Evolutionary conservation across 2,113 vertebrate genomes (phyloP), one percentile per base, ranked within the genome.

Genomic region (Opisthocomus hoazin): DNA sequence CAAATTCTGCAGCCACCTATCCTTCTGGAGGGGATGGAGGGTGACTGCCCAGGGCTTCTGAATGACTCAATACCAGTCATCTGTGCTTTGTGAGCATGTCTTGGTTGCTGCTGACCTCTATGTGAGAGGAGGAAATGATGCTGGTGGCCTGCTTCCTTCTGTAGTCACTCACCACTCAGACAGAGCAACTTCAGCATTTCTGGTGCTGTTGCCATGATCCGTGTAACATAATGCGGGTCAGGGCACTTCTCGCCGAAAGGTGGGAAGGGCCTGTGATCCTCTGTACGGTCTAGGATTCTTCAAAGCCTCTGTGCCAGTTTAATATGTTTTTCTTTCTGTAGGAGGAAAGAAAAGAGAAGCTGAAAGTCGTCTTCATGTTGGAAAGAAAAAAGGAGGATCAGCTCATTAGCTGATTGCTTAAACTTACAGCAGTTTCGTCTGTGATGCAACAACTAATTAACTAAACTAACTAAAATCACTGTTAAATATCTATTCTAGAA

Each of bases 171-270:
- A 22, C 32, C 15, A 12, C 11, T 9, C 36, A n/a, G 36, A 29
- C 23, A 39, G 76, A 90, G 69, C 50, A 87, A 20, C 56, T 82
- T 63, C 27, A 57, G 80, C 41, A 21, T 50, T 87, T 87, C 69
- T 75, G 12, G 39, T 78, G 73, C 46, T 70, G 29, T 75, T 81
- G 29, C 29, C 26, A 13, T 2, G 11, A 27, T 78, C 39, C 8
- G 10, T 0, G 0, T 71, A 66, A 63, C 5, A 6, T 54, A n/a
- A 48, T 34, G 54, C 15, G 43, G 39, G 15, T 48, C 9, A 39
- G 56, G 69, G 37, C 41, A 66, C 50, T 39, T 73, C 27, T 43
- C 26, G 30, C 26, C 15, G 48, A 23, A 30, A 16, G 29, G 27
- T 70, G 9, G 11, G 46, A 78, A 80, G 43, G 39, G 29, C 22